Percentiles rank a stretch among this genome's conserved stretches.
These are phyloP conservation scores for Drosophila kokeensis DNA, from an alignment of 2,888 invertebrate genomes.

Conservation along the genomic window DNA sequence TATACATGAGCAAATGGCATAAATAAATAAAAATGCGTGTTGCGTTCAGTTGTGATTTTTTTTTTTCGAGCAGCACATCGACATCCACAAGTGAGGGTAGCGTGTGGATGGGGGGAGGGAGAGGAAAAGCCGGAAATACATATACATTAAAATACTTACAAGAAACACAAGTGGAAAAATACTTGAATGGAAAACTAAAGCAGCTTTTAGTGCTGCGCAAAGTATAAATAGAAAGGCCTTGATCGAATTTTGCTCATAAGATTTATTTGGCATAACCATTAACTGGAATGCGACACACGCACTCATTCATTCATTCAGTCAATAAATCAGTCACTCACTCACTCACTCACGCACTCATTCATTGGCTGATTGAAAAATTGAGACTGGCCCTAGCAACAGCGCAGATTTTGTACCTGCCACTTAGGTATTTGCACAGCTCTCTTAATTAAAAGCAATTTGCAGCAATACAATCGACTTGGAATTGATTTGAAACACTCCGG, in stretches of 20 bases:
- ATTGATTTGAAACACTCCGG: conserved; percentile 59
- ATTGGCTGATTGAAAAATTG: conserved; percentile 47
- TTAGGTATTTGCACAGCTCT: conserved; percentile 54
- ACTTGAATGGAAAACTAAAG: conserved; percentile 33
- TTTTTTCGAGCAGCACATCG: conserved; percentile 42
- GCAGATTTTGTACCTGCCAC: conserved; percentile 13
- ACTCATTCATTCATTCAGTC: not conserved
- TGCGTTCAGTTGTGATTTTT: conserved; percentile 39
- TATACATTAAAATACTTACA: conserved; percentile 75
- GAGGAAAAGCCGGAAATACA: conserved; percentile 68
- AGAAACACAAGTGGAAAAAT: conserved; percentile 57
- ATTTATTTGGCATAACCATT: conserved; percentile 23
- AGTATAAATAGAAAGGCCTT: not conserved
- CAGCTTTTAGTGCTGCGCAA: conserved; percentile 34
- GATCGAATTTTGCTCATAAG: not conserved
- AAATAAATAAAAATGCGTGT: conserved; percentile 78
- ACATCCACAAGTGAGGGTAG: not conserved
- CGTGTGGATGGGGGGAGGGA: conserved; percentile 6
- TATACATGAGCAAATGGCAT: conserved; percentile 55
- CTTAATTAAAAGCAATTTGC: conserved; percentile 81
- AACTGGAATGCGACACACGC: not conserved
- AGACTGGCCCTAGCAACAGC: conserved; percentile 21
- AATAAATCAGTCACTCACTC: not conserved
- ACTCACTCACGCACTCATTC: conserved; percentile 28
- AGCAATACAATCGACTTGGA: conserved; percentile 68